Percentiles rank a stretch among this genome's conserved stretches.
phyloP scores from a whole-genome alignment of 2,888 invertebrate genomes.

The Crepidodera aurea region DNA sequence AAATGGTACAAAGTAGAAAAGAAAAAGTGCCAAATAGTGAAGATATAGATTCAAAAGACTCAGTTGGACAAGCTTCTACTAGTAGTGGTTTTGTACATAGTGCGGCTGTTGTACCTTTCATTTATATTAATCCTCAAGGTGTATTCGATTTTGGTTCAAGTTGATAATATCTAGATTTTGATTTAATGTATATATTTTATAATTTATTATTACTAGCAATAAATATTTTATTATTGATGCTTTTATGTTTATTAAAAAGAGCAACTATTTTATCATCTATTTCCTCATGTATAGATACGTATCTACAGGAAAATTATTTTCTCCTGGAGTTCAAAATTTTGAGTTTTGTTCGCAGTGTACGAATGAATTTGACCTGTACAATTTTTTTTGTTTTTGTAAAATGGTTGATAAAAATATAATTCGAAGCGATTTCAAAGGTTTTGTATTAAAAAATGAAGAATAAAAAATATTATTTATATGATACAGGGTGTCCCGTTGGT shows the following conservation, averaged over 20 bases:
- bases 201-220: background rate
- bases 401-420: too few relatives aligned
- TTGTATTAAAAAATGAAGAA: too few relatives aligned
- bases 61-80: background rate
- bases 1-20: constrained; percentile 30
- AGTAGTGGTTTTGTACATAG: background rate
- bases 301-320: too few relatives aligned
- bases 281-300: too few relatives aligned
- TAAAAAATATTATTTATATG: too few relatives aligned
- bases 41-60: background rate
- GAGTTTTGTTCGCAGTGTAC: too few relatives aligned
- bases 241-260: background rate
- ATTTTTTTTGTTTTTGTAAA: too few relatives aligned
- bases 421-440: too few relatives aligned
- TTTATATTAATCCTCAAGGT: constrained; percentile 19
- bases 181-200: too few relatives aligned
- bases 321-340: too few relatives aligned
- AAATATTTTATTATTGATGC: background rate
- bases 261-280: background rate
- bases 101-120: constrained; percentile 11
- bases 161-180: constrained; percentile 12
- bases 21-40: constrained; percentile 1
- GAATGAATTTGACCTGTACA: too few relatives aligned
- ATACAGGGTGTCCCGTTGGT: too few relatives aligned
- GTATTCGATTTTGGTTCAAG: constrained; percentile 22